These are phyloP conservation scores for Halocynthia aurantium DNA, from an alignment of 23 tunicate species.

Conservation along the genomic window DNA sequence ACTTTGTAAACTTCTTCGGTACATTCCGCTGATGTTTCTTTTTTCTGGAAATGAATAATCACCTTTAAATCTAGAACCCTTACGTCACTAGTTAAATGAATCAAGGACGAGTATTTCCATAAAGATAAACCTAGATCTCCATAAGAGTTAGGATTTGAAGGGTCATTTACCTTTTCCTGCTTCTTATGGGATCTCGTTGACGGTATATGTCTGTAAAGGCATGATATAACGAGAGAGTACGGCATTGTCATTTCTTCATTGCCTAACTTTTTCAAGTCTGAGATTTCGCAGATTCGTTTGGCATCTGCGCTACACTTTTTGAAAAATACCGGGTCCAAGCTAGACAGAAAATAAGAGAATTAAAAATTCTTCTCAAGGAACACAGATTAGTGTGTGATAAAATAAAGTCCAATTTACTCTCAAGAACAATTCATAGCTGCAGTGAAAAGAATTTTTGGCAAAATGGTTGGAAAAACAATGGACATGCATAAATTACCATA, in stretches of 20 bases:
- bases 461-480: too few species aligned
- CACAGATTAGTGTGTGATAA: not conserved
- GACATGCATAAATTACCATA: not conserved
- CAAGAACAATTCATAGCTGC: too few species aligned
- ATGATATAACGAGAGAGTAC: constrained; percentile 49
- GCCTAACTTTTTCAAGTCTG: not conserved
- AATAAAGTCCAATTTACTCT: too few species aligned
- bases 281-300: constrained; percentile 13
- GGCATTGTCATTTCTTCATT: constrained; percentile 40
- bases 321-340: constrained; percentile 41
- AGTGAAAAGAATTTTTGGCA: too few species aligned
- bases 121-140: too few species aligned
- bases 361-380: not conserved
- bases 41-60: too few species aligned
- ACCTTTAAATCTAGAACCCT: too few species aligned
- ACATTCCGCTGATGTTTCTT: constrained; percentile 15
- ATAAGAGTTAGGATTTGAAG: too few species aligned
- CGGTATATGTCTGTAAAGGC: constrained; percentile 59
- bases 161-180: too few species aligned
- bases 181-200: too few species aligned
- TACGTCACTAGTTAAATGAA: too few species aligned
- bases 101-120: too few species aligned
- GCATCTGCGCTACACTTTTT: constrained; percentile 45
- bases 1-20: constrained; percentile 62
- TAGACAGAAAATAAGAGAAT: not conserved